A percentile compares a stretch with the other conserved stretches of the same genome.
phyloP scores from a whole-genome alignment of 2,113 vertebrate species.

The Aptenodytes forsteri region DNA sequence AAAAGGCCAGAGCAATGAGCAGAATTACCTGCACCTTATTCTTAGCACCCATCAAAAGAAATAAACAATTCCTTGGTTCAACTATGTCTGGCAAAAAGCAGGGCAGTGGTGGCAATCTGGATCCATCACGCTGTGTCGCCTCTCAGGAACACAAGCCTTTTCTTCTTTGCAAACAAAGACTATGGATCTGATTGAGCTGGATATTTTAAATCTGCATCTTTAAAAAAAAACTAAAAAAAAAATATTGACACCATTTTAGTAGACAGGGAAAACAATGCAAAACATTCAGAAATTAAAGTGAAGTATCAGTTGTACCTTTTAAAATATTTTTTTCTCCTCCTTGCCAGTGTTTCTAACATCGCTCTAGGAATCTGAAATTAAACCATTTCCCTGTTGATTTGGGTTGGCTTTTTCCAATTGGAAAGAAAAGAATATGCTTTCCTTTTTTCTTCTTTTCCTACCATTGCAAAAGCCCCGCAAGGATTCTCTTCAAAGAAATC shows the following conservation, averaged over 20 bases:
- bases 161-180: not conserved
- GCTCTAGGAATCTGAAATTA: slow-evolving; percentile 36
- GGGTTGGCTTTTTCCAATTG: slow-evolving; percentile 2
- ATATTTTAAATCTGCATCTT: not conserved
- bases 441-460: not conserved
- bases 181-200: not conserved
- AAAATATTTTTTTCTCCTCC: not conserved
- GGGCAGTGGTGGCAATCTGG: not conserved
- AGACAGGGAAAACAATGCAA: not conserved
- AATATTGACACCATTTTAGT: not conserved
- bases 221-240: not conserved
- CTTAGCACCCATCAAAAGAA: not conserved
- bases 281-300: not conserved
- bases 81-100: not conserved
- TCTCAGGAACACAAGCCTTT: not conserved
- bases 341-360: not conserved
- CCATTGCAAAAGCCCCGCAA: slow-evolving; percentile 27
- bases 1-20: not conserved
- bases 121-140: rapidly evolving
- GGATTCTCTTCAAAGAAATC: slow-evolving; percentile 55
- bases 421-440: slow-evolving; percentile 2
- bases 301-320: not conserved
- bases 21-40: not conserved
- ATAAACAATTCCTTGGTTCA: not conserved
- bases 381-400: slow-evolving; percentile 41